Base-by-base conservation (phyloP, 2,113 vertebrate species). In the Procapra przewalskii region DNA sequence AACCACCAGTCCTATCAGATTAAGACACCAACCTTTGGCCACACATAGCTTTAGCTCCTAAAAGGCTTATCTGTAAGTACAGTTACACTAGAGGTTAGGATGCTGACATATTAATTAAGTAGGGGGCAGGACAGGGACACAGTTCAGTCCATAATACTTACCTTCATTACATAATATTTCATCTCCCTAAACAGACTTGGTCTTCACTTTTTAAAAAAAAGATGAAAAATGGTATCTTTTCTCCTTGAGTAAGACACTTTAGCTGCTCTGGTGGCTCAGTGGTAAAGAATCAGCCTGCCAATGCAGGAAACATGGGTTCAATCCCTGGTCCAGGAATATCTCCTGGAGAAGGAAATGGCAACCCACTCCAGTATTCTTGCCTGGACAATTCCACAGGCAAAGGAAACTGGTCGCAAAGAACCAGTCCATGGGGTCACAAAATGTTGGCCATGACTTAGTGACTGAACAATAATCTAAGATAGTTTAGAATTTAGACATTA, bases 81-180 rank as follows among this genome's bases (percentile, higher is more conserved):
- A 62, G 25, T 36, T 86, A 25, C 14, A 19, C 31, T 55, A 50
- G 25, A 27, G 25, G 31, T 75, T 75, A 33, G 43, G 50, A 8
- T 40, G 54, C 59, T 8, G 6, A 17, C 21, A 9, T 2, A 17
- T 1, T 36, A 16, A 59, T 8, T 4, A 12, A 14, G 54, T 25
- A 4, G 12, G 16, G 45, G 5, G 0, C 0, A 0, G 45, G 29
- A 0, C 6, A 25, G 29, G 45, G 6, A 43, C 17, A 6, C 10
- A 21, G 11, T 7, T 80, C 52, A 60, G 23, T 54, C 33, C 17
- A 1, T 12, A 54, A 45, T 9, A 21, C 5, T 25, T 16, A 54
- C 29, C 82, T 52, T 36, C 48, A 2, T 59, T 5, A 62, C 0
- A 40, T 7, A 88, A 54, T 10, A 45, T 36, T 64, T 80, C 13